A percentile compares a stretch with the other conserved stretches of the same genome.
Evolutionary conservation across 1,140 invertebrate species (phyloP).

Genomic region (Rhyzopertha dominica): DNA sequence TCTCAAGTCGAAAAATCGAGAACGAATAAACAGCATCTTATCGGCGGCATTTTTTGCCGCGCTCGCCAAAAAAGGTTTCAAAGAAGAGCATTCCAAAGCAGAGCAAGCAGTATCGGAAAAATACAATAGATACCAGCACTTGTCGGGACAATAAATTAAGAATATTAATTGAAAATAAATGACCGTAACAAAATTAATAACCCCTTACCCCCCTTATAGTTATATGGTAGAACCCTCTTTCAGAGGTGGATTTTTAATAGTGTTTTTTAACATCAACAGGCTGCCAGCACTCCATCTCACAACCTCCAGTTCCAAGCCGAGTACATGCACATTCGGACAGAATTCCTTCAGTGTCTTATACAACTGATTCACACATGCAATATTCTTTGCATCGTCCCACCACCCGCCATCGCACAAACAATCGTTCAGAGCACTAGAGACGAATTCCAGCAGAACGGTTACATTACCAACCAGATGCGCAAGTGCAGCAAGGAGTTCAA

Average conservation of each 20-base stretch:
- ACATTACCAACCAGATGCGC: conserved; percentile 74
- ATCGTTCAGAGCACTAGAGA: conserved; percentile 73
- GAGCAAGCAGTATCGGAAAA: no score
- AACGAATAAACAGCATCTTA: no score
- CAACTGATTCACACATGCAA: conserved; percentile 73
- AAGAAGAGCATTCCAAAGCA: no score
- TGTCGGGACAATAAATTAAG: no score
- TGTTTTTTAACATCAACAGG: conserved; percentile 51
- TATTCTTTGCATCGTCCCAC: conserved; percentile 83
- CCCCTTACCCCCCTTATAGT: no score
- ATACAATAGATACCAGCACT: no score
- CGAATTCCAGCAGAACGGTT: conserved; percentile 75
- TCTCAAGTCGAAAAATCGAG: no score
- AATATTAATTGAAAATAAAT: no score
- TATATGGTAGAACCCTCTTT: background rate
- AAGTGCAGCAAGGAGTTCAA: conserved; percentile 74
- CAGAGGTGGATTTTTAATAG: background rate
- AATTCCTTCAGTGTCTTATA: conserved; percentile 71
- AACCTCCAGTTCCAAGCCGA: conserved; percentile 73
- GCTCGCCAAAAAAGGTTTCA: no score
- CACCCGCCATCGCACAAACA: conserved; percentile 83
- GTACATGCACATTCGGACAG: conserved; percentile 68
- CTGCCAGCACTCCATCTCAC: conserved; percentile 61
- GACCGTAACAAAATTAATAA: no score
- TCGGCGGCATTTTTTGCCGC: no score